phyloP scores from a whole-genome alignment of 2,888 invertebrate genomes.

The Portevinia maculata region DNA sequence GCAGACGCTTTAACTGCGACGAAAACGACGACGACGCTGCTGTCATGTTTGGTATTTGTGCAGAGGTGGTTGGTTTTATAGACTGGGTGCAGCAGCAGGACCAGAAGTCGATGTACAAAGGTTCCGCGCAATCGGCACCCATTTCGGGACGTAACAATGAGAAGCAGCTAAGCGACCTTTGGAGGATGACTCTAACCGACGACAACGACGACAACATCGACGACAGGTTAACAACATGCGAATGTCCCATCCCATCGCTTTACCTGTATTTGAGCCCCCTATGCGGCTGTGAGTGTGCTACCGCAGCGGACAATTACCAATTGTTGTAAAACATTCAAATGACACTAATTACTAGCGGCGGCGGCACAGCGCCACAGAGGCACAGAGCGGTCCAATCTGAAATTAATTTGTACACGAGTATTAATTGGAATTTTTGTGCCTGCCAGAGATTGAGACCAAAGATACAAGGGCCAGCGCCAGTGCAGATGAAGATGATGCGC shows the following conservation, averaged over 20 bases:
- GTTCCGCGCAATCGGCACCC: constrained; percentile 72
- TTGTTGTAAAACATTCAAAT: constrained; percentile 77
- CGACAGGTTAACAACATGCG: constrained; percentile 72
- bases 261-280: too few species aligned
- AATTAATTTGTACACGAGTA: constrained; percentile 73
- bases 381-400: constrained; percentile 49
- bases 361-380: constrained; percentile 59
- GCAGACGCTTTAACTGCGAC: constrained; percentile 35
- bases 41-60: constrained; percentile 68
- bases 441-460: constrained; percentile 29
- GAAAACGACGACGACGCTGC: constrained; percentile 2
- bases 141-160: constrained; percentile 61
- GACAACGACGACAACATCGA: constrained; percentile 5
- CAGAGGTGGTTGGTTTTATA: constrained; percentile 5
- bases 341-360: constrained; percentile 77
- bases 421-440: constrained; percentile 70
- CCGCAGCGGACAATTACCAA: constrained; percentile 76
- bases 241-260: constrained; percentile 38
- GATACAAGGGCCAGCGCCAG: constrained; percentile 34
- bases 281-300: not conserved
- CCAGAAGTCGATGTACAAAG: constrained; percentile 45
- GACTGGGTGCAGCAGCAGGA: constrained; percentile 4
- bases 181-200: constrained; percentile 15
- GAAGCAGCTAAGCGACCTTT: constrained; percentile 47
- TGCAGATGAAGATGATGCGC: constrained; percentile 51